Percentiles rank a stretch among this genome's conserved stretches.
phyloP scores from a whole-genome alignment of 2,797 vertebrate species.

The Etheostoma perlongum region DNA sequence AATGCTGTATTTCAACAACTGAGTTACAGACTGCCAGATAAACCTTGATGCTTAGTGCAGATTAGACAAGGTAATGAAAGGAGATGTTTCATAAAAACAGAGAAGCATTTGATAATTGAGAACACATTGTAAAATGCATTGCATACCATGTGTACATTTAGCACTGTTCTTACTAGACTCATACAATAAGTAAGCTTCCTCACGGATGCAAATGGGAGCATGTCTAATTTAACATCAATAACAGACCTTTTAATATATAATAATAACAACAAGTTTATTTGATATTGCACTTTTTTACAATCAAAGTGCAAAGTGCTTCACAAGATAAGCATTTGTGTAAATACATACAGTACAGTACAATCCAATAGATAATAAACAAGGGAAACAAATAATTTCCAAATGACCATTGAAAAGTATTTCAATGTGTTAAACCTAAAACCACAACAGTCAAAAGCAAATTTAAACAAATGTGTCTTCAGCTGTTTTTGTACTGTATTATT shows the following conservation, averaged over 20 bases:
- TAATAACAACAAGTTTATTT: no score
- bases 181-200: background rate
- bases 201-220: background rate
- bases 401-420: no score
- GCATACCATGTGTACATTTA: background rate
- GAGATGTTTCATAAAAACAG: background rate
- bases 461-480: no score
- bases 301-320: no score
- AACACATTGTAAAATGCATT: background rate
- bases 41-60: background rate
- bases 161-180: background rate
- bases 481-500: no score
- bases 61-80: background rate
- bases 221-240: background rate
- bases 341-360: no score
- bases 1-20: background rate
- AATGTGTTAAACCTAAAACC: no score
- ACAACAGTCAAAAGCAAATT: no score
- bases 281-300: no score
- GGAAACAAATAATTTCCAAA: no score
- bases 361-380: no score
- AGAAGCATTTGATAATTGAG: background rate
- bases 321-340: no score
- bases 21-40: background rate
- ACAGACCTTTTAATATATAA: background rate